Base-by-base conservation (phyloP, 64 coral and sea anemone genomes). In the Stichodactyla mertensii region DNA sequence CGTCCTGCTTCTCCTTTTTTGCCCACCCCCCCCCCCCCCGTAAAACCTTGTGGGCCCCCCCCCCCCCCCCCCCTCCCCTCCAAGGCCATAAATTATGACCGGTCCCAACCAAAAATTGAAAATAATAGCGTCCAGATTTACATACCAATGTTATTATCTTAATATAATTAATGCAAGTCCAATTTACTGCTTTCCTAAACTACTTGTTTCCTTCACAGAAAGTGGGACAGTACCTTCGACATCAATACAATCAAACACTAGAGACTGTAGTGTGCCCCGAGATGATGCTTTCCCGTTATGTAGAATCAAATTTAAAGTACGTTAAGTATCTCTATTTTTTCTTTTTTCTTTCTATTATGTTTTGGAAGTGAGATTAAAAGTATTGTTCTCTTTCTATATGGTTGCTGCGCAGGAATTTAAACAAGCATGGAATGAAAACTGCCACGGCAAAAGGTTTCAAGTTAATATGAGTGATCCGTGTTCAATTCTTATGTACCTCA, bases 401-500 rank as follows among this genome's bases (percentile, higher is more conserved):
- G 16, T 60, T 18, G 13, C 19, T 11, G 0, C 71, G 13, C 55
- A 90, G 89, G 82, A 90, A 90, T 86, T 90, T 14, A 77, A 86
- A 56, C 16, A 77, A 13, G 79, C 26, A 14, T 90, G 89, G 89
- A 55, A 86, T 82, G 82, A 85, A 79, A 51, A 79, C 13, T 90
- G 89, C 5, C 89, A 90, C 27, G 83, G 82, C 0, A 82, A 86
- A 18, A 90, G 85, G 58, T 86, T 78, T 18, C 85, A 86, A 77
- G 83, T 90, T 7, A 84, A 90, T 78, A 67, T 58, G 15, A 90
- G 51, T 6, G 77, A 64, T 56, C 20, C 71, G 15, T 90, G 89
- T 55, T 90, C 89, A 54, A 54, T 90, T n/a, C 60, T 90, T 61
- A 28, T 78, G 4, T 90, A 90, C 53, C 60, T 90, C 20, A 90